Evolutionary conservation across 2,797 vertebrate genomes (phyloP).

Genomic region (Mycteria americana): DNA sequence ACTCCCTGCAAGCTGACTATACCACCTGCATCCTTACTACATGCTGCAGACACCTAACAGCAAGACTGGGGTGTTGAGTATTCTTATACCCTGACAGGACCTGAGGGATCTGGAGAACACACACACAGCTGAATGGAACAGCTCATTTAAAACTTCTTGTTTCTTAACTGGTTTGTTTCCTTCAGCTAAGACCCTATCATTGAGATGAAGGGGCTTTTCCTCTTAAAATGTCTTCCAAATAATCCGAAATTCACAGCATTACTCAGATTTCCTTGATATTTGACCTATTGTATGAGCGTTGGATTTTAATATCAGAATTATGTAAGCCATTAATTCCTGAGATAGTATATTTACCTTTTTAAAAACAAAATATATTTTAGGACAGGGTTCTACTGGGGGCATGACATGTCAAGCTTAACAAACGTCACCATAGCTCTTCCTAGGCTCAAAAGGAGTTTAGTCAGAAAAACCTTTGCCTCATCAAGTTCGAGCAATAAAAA

Average conservation of each 20-base stretch:
- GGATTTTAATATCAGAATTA: background rate
- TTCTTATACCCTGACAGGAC: background rate
- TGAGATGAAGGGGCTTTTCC: background rate
- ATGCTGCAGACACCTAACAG: background rate
- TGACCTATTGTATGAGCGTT: background rate
- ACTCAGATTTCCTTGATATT: background rate
- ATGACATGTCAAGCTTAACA: background rate
- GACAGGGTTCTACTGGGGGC: accelerated
- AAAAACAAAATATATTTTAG: background rate
- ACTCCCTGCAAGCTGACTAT: background rate
- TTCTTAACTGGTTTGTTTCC: background rate
- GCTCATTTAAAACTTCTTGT: background rate
- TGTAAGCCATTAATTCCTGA: background rate
- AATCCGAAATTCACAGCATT: background rate
- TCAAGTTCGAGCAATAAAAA: background rate
- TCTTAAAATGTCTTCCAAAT: background rate
- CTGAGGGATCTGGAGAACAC: background rate
- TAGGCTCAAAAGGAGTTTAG: background rate
- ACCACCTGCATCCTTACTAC: background rate
- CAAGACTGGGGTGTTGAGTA: background rate
- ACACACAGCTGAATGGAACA: background rate
- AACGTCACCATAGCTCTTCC: background rate
- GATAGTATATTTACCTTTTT: background rate
- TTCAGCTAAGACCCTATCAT: background rate
- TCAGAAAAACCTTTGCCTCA: background rate